Base-by-base conservation (phyloP, 2,113 vertebrate species). In the Hypomesus transpacificus region DNA sequence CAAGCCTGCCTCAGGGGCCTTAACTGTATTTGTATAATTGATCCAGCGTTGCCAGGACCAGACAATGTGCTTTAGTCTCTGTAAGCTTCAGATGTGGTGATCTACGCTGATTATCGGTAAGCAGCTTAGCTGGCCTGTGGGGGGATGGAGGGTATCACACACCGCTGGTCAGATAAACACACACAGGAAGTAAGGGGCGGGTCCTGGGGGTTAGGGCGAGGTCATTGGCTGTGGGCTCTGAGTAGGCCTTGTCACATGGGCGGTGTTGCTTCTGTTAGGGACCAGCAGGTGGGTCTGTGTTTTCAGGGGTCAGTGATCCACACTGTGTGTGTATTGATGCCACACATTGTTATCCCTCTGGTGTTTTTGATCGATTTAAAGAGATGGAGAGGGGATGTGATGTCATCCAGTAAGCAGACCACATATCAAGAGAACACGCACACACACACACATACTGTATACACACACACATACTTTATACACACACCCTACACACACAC, bases 71-170 rank as follows among this genome's bases (percentile, higher is more conserved):
- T 80, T 77, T 81, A 50, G 79, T 68, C 68, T 68, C 34, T 50
- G n/a, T 87, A 79, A 87, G 80, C 80, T 71, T 75, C 76, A 69
- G 80, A 75, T 83, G 76, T 81, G 83, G 72, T 80, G 84, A 85
- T 86, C 82, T 68, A 80, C 69, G 80, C 72, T 87, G 85, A 88
- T 90, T 87, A 89, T 68, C 39, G 16, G 58, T 88, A 90, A 92
- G 86, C 87, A 0, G 86, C 85, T 91, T 90, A 88, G 31, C 69
- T 62, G 9, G 20, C 34, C 58, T 71, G 68, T 8, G 0, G 50
- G 66, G 80, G 60, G 66, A 69, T 18, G 31, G 65, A 65, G 77
- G 8, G 63, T 66, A n/a, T 16, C 46, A 14, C 18, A 53, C 4
- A 21, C 39, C 52, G 57, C 61, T 31, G 67, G 77, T 81, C 82